Base-by-base conservation (phyloP, 1,140 invertebrate species). In the Pseudomyrmex flavicornis region DNA sequence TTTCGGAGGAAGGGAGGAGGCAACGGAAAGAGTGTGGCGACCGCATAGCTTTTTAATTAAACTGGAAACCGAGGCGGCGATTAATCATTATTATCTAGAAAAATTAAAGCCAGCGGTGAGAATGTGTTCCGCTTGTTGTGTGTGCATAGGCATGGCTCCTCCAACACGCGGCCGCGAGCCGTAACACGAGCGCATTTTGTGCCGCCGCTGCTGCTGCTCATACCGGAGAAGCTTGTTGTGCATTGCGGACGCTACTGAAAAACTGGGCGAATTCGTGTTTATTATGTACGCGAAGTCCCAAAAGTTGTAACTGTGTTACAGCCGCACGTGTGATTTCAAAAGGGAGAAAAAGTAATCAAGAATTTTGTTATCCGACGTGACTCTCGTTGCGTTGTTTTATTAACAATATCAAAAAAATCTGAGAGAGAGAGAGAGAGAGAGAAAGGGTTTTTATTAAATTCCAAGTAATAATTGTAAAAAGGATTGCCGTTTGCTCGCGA, bases 11-110 rank as follows among this genome's bases (percentile, higher is more conserved):
- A 9, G 20, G 46, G 59, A 10, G 35, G 48, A 8, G 26, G 48
- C 44, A 35, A 48, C 62, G 74, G 73, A 63, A 61, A 79, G 86
- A 76, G 87, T 84, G 82, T 84, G 82, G 87, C 87, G 69, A 76
- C 84, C 72, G 83, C 82, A 87, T 88, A 82, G 84, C 74, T 88
- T 86, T 88, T 89, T 89, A 89, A 89, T 89, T 89, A 89, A 89
- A 88, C 88, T 82, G 83, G 59, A 70, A 70, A 68, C 66, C 72
- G 72, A 56, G 80, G 61, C 52, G 72, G 62, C 84, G 87, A 89
- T 86, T 89, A 85, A 89, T 89, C 85, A 88, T 89, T 89, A 89
- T 89, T 89, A 86, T 85, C 82, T 72, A 82, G 75, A 86, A 86
- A 89, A 89, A 84, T 84, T 77, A 89, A 84, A 80, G 85, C 56